Conservation (phyloP, 37 sponge, comb jelly and placozoan species). For the Lycopodina hypogea region DNA sequence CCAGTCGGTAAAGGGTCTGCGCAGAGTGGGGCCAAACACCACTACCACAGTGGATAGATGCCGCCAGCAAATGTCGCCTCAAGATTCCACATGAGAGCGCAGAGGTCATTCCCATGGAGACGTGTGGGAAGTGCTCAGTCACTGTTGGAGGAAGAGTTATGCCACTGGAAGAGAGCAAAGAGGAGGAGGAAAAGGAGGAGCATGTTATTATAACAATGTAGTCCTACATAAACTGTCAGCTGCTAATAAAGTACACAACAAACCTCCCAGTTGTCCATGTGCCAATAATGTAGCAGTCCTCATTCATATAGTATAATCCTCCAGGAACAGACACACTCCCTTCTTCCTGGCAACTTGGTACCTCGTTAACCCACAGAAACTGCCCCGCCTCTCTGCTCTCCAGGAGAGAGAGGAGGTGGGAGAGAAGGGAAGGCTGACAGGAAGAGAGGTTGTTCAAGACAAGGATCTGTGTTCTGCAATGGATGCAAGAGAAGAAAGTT, state of each 20-base stretch:
- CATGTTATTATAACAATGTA: neutral
- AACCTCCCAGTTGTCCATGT: constrained; percentile 19
- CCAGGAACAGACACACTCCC: constrained; percentile 28
- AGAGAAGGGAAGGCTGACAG: constrained; percentile 37
- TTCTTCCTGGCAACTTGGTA: constrained; percentile 24
- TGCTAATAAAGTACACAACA: too few relatives aligned
- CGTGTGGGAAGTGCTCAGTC: constrained; percentile 46
- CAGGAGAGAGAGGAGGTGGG: constrained; percentile 48
- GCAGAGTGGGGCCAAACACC: constrained; percentile 48
- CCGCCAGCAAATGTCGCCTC: constrained; percentile 45
- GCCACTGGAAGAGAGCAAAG: constrained; percentile 9
- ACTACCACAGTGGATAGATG: constrained; percentile 31
- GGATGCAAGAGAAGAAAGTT: neutral
- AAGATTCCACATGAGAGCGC: constrained; percentile 62
- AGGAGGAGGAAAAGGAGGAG: constrained; percentile 1
- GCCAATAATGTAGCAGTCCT: constrained; percentile 40
- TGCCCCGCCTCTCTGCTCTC: constrained; percentile 45
- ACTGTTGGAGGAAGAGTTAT: neutral
- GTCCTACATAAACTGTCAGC: too few relatives aligned
- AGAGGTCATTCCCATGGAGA: constrained; percentile 37
- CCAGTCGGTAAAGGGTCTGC: constrained; percentile 24
- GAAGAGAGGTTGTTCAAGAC: constrained; percentile 65
- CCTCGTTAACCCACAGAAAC: constrained; percentile 55
- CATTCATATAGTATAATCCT: constrained; percentile 56
- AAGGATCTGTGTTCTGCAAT: constrained; percentile 30